Base-by-base conservation (phyloP, 2,797 vertebrate species). In the Oryzias dopingdopingensis region DNA sequence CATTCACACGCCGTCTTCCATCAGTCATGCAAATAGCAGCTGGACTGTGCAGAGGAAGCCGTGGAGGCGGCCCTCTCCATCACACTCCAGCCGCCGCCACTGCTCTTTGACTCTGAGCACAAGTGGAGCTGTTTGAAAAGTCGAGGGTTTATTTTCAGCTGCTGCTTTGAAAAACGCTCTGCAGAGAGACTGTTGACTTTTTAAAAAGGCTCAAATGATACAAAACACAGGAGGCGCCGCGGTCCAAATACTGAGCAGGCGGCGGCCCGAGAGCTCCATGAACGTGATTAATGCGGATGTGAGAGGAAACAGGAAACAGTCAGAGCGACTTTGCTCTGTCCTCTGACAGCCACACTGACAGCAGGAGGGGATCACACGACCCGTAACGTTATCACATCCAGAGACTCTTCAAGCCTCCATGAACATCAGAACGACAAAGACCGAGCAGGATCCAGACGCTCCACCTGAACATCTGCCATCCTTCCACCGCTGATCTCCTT, bases 51-150 rank as follows among this genome's bases (percentile, higher is more conserved):
- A 42, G 63, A 29, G 15, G 46, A 42, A 47, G 29, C 18, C 22
- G 26, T 42, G 4, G 14, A 5, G 43, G 20, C 18, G 23, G 10
- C 3, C 29, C 2, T 49, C 32, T 44, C 8, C 10, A 4, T 17
- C 17, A 26, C 37, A 5, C 23, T 60, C 44, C 14, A 48, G 10
- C 48, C 18, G 42, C 14, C 47, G 60, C 40, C 22, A 46, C 37
- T 43, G 57, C 41, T 24, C 40, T 54, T 22, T 15, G 14, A 5
- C 41, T 66, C 17, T 1, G 5, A 13, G 20, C 26, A 55, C 47
- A 45, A 41, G 53, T 62, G 54, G 57, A 62, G 51, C 49, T 1
- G 50, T 61, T 59, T 32, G 17, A 46, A 52, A 73, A 62, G 45
- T 64, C 48, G 48, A 57, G 49, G 24, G 24, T 59, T 41, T 22